Evolutionary conservation across 2,797 vertebrate species (phyloP), one percentile per base, ranked within the genome.

Genomic region (Enteromius thamalakanensis): DNA sequence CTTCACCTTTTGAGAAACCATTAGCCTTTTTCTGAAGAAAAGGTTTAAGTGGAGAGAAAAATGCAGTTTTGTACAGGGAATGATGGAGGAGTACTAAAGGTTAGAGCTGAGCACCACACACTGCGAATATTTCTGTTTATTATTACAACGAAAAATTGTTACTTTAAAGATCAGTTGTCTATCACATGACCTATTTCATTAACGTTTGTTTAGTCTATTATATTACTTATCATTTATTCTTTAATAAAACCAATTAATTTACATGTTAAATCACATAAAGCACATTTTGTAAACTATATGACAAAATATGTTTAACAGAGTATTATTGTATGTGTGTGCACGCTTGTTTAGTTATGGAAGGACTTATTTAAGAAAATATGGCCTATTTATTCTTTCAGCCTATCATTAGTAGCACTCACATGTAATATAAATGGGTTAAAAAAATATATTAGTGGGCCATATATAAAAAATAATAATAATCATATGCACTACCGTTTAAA

Each of bases 21-120:
- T 29, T 42, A 69, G 37, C 74, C 32, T 87, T 86, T 87, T 86
- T 79, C 77, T 79, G 62, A 69, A 40, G n/a, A 49, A 79, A 58
- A 68, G 15, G 32, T 58, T 85, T 58, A 67, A 78, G 49, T 85
- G 68, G 60, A 75, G 11, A 83, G 19, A 80, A 37, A 80, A 77
- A 74, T 70, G 37, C 21, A 60, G 60, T 81, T 62, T 87, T 84
- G 88, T 90, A 87, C 67, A 89, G 93, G 93, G 92, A 94, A 95
- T 94, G 93, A 93, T 95, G 93, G 93, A 94, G 94, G 94, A 94
- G 88, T 90, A 85, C 62, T 89, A 88, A 84, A 92, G 91, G 90
- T 90, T 88, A 90, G 90, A 93, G 90, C 90, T 92, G 15, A 94
- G 91, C 91, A 91, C 86, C 86, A 84, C 53, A 87, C 65, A 81